phyloP scores from a whole-genome alignment of 2,797 vertebrate genomes.

The Rhinichthys osculus region DNA sequence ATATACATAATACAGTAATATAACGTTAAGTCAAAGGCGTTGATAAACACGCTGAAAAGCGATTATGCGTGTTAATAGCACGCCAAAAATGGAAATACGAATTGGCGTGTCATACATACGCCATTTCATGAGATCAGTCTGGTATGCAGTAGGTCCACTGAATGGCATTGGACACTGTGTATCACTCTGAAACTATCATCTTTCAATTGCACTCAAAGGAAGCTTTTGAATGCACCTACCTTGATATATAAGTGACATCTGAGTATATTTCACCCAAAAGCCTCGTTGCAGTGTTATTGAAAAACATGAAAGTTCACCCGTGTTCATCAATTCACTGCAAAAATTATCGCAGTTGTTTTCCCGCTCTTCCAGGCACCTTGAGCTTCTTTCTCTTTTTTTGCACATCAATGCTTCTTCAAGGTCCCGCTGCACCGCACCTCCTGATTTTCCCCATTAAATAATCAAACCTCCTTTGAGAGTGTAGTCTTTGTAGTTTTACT shows the following conservation, averaged over 20 bases:
- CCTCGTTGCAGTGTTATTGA: not conserved
- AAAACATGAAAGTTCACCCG: constrained; percentile 7
- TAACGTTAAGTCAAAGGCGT: too few relatives aligned
- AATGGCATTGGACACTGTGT: not conserved
- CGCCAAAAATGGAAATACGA: too few relatives aligned
- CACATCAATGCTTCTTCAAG: constrained; percentile 20
- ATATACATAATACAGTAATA: too few relatives aligned
- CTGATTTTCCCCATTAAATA: constrained; percentile 53
- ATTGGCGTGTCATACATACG: too few relatives aligned
- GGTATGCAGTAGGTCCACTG: not conserved
- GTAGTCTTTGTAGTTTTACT: constrained; percentile 49
- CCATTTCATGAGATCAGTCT: too few relatives aligned
- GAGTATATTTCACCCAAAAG: not conserved
- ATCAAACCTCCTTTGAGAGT: constrained; percentile 57
- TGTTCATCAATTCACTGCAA: constrained; percentile 8
- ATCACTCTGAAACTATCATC: not conserved
- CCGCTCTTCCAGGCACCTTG: not conserved
- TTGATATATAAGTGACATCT: constrained; percentile 7
- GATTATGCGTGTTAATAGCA: too few relatives aligned
- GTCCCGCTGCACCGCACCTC: constrained; percentile 16
- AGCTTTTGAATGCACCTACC: not conserved
- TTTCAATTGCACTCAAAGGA: not conserved
- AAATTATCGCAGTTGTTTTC: constrained; percentile 11
- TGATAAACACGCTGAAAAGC: too few relatives aligned
- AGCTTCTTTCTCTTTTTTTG: not conserved